These are phyloP conservation scores for Phorcus lineatus DNA, from an alignment of 2,888 invertebrate species.

Conservation along the genomic window DNA sequence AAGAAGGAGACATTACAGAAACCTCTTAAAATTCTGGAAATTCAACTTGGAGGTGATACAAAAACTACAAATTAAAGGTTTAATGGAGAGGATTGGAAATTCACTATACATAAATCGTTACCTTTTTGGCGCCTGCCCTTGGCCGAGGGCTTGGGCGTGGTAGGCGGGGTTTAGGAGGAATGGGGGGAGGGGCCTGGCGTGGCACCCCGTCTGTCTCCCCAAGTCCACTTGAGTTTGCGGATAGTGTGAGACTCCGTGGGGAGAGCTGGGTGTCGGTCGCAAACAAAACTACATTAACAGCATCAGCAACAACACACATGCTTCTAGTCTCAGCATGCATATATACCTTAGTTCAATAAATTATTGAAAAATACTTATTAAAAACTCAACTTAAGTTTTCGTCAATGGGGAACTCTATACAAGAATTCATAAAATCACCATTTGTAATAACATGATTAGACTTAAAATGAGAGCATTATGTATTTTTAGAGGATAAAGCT, in stretches of 20 bases:
- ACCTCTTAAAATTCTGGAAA: not conserved
- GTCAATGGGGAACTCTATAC: no score
- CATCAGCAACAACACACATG: conserved; percentile 4
- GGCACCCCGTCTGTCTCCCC: not conserved
- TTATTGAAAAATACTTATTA: no score
- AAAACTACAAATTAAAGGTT: not conserved
- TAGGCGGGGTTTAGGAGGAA: conserved; percentile 26
- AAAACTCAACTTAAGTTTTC: no score
- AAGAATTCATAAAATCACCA: no score
- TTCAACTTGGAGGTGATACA: not conserved
- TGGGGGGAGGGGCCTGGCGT: conserved; percentile 17
- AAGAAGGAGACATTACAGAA: not conserved
- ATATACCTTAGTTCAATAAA: no score
- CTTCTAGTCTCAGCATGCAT: no score
- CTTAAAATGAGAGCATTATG: no score
- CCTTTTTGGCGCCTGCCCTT: not conserved
- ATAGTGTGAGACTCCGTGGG: not conserved
- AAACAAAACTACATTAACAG: not conserved
- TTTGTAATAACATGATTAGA: no score
- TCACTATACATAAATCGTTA: not conserved
- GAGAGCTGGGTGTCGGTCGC: not conserved
- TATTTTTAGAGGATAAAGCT: no score
- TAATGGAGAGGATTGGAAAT: not conserved
- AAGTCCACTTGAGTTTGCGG: not conserved
- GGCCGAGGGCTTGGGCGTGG: conserved; percentile 11